Evolutionary conservation across 2,888 invertebrate genomes (phyloP), one percentile per base, ranked within the genome.

Genomic region (Petrolisthes cinctipes): DNA sequence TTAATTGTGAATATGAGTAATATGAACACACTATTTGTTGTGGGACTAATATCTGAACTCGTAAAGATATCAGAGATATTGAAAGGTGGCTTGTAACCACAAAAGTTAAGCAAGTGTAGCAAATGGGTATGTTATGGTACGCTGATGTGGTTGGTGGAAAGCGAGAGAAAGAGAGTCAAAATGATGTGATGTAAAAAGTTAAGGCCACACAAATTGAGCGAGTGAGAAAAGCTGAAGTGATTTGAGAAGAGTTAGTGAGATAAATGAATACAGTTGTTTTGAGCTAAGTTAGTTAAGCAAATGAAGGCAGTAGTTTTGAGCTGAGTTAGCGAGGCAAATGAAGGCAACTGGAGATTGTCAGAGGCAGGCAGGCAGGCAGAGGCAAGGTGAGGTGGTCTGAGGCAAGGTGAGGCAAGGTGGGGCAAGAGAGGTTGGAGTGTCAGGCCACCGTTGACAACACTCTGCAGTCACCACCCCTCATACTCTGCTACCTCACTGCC

Each of bases 401-500:
- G n/a, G n/a, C 14, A 14, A 5, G 20, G 56, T 7, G 51, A 20
- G 57, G 61, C 6, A 17, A 51, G n/a, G 78, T 78, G 51, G 51
- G 17, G 23, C 78, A 37, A 78, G 78, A 78, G 37, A 37, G 76
- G 20, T 20, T 7, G 76, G 76, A 11, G 14, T 11, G 7, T 5
- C 14, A 5, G 4, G 53, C 53, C 66, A 20, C 61, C 68, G 82
- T 53, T 68, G 82, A 71, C 53, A 71, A 71, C 82, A 68, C 71
- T 66, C 71, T 66, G 37, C 17, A 84, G 78, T 78, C 76, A 85
- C 85, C 85, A 85, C 61, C 85, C 85, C 56, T 85, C 37, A n/a
- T 56, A 51, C 56, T 54, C 66, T 85, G 85, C 85, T 85, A 85
- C 85, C 85, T 85, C 68, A 80, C n/a, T 66, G 54, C 85, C 85